phyloP scores from a whole-genome alignment of 1,140 invertebrate genomes.

The Caenorhabditis briggsae region DNA sequence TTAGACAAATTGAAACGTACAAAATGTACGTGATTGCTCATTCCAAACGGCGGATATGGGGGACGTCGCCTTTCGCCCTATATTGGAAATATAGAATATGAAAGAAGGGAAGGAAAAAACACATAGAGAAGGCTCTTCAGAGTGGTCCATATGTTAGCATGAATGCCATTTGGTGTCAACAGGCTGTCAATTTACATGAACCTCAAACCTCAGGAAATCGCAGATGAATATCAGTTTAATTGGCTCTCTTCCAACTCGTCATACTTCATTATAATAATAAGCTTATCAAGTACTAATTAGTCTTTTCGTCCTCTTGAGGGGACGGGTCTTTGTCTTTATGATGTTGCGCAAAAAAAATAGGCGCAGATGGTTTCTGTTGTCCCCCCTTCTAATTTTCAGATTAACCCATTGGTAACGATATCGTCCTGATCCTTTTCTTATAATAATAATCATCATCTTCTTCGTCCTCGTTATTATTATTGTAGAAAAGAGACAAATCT shows the following conservation, averaged over 20 bases:
- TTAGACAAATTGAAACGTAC: conserved; percentile 54
- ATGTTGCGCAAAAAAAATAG: conserved; percentile 14
- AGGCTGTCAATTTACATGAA: conserved; percentile 33
- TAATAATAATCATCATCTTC: conserved; percentile 29
- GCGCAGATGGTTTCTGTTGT: conserved; percentile 2
- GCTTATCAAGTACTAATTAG: conserved; percentile 53
- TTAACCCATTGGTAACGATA: conserved; percentile 39
- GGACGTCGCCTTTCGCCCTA: conserved; percentile 20
- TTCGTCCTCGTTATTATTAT: conserved; percentile 53
- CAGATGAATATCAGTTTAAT: conserved; percentile 54
- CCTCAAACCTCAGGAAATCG: neutral
- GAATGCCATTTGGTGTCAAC: conserved; percentile 48
- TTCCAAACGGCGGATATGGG: conserved; percentile 51
- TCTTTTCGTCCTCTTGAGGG: neutral
- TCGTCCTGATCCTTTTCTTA: conserved; percentile 19
- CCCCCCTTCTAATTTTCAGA: conserved; percentile 36
- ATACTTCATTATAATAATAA: conserved; percentile 41
- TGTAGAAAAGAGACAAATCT: conserved; percentile 35
- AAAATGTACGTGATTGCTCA: conserved; percentile 54
- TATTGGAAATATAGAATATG: conserved; percentile 45
- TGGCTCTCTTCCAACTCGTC: neutral
- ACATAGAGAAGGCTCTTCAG: neutral
- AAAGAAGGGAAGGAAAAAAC: conserved; percentile 10
- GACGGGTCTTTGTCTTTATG: neutral
- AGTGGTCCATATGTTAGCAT: neutral